A percentile compares a stretch with the other conserved stretches of the same genome.
Conservation (phyloP, 2,797 vertebrate genomes). For the Cyclura pinguis region DNA sequence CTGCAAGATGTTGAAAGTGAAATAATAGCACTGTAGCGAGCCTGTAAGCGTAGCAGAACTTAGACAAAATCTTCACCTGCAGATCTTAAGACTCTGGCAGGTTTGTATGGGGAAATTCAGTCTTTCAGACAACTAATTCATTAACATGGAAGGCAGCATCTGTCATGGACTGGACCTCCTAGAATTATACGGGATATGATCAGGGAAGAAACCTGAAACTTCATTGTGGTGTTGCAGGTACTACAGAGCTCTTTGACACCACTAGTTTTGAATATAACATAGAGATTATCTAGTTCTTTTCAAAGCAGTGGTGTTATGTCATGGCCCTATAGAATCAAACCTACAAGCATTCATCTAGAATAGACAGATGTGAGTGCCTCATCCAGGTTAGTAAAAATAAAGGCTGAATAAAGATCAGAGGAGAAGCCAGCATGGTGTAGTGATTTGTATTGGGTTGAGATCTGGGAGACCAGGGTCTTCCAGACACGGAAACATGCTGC, state of each 20-base stretch:
- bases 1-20: no score
- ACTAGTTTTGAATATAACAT: neutral
- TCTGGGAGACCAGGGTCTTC: no score
- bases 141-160: no score
- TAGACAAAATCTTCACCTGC: no score
- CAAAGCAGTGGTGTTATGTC: neutral
- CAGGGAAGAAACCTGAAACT: neutral
- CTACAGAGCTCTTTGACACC: neutral
- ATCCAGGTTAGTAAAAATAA: neutral
- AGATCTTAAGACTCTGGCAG: no score
- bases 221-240: neutral
- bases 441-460: no score
- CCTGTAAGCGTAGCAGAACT: no score
- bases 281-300: neutral
- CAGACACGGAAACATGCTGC: neutral
- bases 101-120: no score
- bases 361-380: neutral
- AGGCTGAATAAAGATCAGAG: neutral
- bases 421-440: no score
- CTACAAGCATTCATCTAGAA: neutral
- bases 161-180: no score
- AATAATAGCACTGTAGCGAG: no score
- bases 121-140: no score
- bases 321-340: neutral
- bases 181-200: neutral